A percentile compares a stretch with the other conserved stretches of the same genome.
phyloP scores from a whole-genome alignment of 2,888 invertebrate species.

The Xestia rhomboidea region DNA sequence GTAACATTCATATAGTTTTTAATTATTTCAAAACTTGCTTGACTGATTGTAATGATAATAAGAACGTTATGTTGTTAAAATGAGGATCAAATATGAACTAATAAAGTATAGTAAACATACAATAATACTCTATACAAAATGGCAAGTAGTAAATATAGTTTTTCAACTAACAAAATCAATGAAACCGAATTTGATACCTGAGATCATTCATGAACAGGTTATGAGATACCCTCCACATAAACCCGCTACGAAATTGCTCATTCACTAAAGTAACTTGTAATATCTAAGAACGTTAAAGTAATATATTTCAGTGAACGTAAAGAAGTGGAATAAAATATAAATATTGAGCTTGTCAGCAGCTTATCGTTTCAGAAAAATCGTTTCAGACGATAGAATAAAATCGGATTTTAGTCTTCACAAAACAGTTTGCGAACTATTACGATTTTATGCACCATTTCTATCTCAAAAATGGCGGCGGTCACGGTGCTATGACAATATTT shows the following conservation, averaged over 20 bases:
- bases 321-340: constrained; percentile 37
- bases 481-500: not conserved
- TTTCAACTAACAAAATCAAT: not conserved
- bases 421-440: constrained; percentile 20
- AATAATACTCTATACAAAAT: not conserved
- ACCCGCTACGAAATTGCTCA: not conserved
- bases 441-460: constrained; percentile 8
- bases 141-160: not conserved
- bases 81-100: not conserved
- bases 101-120: not conserved
- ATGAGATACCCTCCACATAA: not conserved
- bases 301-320: constrained; percentile 22
- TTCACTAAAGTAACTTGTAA: constrained; percentile 4
- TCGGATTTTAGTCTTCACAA: constrained; percentile 17
- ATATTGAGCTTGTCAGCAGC: constrained; percentile 42
- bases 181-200: not conserved
- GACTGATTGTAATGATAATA: not conserved
- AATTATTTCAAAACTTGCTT: not conserved
- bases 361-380: constrained; percentile 32
- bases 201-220: not conserved
- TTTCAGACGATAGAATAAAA: constrained; percentile 29
- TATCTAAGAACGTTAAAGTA: not conserved
- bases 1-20: not conserved
- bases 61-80: not conserved
- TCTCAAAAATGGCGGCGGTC: constrained; percentile 10